Conservation (phyloP, 2,797 vertebrate genomes). For the Synaphobranchus kaupii region DNA sequence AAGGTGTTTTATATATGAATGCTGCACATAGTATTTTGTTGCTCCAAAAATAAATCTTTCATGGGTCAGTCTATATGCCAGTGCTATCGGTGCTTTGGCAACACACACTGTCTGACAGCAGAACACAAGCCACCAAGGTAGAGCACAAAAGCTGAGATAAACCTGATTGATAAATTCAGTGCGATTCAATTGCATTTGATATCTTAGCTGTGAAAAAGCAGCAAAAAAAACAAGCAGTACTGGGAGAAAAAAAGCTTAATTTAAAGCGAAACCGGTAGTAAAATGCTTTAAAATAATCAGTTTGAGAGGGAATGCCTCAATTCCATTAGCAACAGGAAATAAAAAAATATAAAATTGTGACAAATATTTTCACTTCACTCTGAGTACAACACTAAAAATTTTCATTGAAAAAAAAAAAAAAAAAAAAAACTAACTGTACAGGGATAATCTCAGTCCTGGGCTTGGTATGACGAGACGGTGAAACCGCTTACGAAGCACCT, state of each 20-base stretch:
- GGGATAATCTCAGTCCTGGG: not conserved
- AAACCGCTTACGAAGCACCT: not conserved
- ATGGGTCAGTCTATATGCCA: not conserved
- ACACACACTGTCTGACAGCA: not conserved
- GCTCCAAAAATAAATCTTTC: constrained; percentile 5
- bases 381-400: not conserved
- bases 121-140: not conserved
- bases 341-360: not conserved
- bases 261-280: too few relatives aligned
- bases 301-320: not conserved
- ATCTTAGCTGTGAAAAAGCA: constrained; percentile 64
- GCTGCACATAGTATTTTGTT: not conserved
- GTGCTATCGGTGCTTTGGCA: not conserved
- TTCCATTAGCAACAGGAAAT: not conserved
- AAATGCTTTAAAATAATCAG: not conserved
- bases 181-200: not conserved
- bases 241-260: constrained; percentile 49
- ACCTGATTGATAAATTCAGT: not conserved
- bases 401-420: not conserved
- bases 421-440: not conserved
- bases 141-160: not conserved
- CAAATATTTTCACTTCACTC: not conserved
- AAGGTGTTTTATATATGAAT: constrained; percentile 7
- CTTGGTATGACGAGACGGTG: not conserved
- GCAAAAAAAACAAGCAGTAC: constrained; percentile 46